Percentiles rank a stretch among this genome's conserved stretches.
phyloP scores from a whole-genome alignment of 2,888 invertebrate genomes.

The Allolobophora icterica region DNA sequence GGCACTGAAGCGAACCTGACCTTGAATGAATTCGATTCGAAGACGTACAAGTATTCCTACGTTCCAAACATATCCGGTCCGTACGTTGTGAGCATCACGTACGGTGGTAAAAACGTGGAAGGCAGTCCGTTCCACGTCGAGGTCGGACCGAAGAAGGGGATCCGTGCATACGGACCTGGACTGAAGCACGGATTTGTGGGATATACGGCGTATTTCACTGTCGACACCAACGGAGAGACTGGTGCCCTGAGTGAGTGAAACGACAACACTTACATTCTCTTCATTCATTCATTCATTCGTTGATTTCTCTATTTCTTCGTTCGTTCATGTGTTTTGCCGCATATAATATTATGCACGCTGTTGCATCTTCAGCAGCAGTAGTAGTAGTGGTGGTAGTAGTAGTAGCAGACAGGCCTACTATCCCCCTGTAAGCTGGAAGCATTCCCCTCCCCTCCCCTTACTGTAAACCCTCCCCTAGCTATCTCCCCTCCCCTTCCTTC shows the following conservation, averaged over 20 bases:
- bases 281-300: too few relatives aligned
- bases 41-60: constrained; percentile 76
- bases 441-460: too few relatives aligned
- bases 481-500: too few relatives aligned
- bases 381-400: too few relatives aligned
- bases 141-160: constrained; percentile 81
- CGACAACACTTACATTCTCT: too few relatives aligned
- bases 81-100: constrained; percentile 81
- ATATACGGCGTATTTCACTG: constrained; percentile 84
- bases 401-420: too few relatives aligned
- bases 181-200: constrained; percentile 80
- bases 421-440: too few relatives aligned
- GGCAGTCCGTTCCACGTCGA: constrained; percentile 74
- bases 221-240: constrained; percentile 87
- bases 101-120: constrained; percentile 80
- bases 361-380: too few relatives aligned
- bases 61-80: constrained; percentile 77
- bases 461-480: too few relatives aligned
- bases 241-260: constrained; percentile 79
- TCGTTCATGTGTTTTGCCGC: too few relatives aligned
- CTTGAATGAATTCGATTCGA: constrained; percentile 68
- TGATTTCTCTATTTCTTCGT: too few relatives aligned
- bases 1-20: constrained; percentile 76
- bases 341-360: too few relatives aligned
- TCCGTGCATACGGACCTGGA: constrained; percentile 85